Evolutionary conservation across 2,113 vertebrate species (phyloP).

Genomic region (Erinaceus europaeus): DNA sequence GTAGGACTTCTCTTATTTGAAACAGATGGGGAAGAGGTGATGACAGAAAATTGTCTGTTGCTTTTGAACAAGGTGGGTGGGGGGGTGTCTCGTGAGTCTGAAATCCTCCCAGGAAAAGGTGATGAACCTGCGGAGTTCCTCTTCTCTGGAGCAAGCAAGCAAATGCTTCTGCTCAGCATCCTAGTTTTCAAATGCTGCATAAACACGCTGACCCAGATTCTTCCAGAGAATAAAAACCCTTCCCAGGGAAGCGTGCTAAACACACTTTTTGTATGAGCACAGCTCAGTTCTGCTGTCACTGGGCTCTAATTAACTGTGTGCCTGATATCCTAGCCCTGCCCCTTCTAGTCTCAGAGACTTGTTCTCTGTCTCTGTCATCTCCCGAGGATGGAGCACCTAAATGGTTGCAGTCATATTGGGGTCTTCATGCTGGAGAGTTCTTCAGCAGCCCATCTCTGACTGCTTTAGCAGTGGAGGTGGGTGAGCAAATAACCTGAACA

Average conservation of each 20-base stretch:
- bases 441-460: conserved; percentile 18
- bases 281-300: too few species aligned
- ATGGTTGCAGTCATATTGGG: conserved; percentile 1
- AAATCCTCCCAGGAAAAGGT: conserved; percentile 29
- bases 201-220: conserved; percentile 53
- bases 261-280: too few species aligned
- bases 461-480: conserved; percentile 13
- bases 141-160: conserved; percentile 26
- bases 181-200: not conserved
- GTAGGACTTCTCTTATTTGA: conserved; percentile 47
- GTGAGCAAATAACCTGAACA: not conserved
- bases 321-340: not conserved
- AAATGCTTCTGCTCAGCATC: conserved; percentile 32
- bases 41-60: conserved; percentile 46
- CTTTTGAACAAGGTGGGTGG: not conserved
- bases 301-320: not conserved
- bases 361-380: not conserved
- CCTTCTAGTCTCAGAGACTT: not conserved
- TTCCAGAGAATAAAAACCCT: conserved; percentile 26
- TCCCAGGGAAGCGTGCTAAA: conserved; percentile 39
- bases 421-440: conserved; percentile 11
- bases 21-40: conserved; percentile 45
- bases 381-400: not conserved
- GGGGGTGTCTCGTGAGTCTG: conserved; percentile 40
- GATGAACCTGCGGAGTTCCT: conserved; percentile 5